Conservation (phyloP, 2,888 invertebrate genomes). For the Conops quadrifasciatus region DNA sequence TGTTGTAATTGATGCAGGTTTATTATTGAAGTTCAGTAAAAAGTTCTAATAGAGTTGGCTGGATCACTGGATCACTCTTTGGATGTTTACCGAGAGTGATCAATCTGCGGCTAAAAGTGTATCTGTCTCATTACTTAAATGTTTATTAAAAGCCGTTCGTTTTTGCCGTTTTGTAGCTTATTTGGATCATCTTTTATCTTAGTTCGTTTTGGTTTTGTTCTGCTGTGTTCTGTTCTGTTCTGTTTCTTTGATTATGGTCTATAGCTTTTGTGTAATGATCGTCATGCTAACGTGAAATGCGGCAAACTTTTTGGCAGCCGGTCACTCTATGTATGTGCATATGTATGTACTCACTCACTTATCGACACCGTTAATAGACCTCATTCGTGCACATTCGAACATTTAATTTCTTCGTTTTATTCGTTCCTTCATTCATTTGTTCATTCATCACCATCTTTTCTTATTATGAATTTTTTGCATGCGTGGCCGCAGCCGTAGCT, state of each 20-base stretch:
- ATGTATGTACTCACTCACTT: neutral
- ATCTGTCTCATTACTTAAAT: neutral
- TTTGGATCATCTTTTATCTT: slow-evolving; percentile 1
- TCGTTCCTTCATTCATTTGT: no score
- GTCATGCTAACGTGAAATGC: neutral
- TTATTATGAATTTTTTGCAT: slow-evolving; percentile 11
- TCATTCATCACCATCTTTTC: neutral
- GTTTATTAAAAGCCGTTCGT: no score
- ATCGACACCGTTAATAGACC: slow-evolving; percentile 22
- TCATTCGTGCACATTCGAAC: slow-evolving; percentile 11
- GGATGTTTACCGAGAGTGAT: neutral
- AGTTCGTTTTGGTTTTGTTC: neutral
- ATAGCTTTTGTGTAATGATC: neutral
- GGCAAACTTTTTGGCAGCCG: slow-evolving; percentile 11
- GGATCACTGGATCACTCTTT: neutral
- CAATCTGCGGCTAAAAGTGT: neutral
- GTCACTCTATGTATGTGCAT: neutral
- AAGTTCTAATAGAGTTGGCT: neutral
- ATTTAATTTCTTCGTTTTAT: no score
- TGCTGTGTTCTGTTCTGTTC: slow-evolving; percentile 4
- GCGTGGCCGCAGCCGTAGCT: neutral
- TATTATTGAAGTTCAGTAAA: neutral
- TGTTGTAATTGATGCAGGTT: neutral
- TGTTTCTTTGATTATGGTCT: slow-evolving; percentile 10
- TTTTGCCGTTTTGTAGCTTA: neutral